These are phyloP conservation scores for Solen grandis DNA, from an alignment of 1,140 invertebrate species.

Conservation along the genomic window DNA sequence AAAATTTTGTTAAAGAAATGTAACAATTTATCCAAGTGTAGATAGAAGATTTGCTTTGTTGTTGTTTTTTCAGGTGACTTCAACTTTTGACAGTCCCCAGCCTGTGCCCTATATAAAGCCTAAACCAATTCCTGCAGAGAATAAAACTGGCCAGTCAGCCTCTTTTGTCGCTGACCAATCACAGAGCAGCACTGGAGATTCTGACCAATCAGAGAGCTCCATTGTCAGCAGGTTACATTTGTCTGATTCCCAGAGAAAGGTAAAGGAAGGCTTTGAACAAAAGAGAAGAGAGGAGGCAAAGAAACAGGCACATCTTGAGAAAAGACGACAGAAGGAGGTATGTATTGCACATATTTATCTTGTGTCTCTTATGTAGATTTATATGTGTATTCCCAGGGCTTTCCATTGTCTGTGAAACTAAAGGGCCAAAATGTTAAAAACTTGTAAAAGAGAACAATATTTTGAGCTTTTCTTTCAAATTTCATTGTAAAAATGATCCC, in stretches of 20 bases:
- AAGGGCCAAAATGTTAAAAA: too few species aligned
- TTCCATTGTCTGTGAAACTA: too few species aligned
- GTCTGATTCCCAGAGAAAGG: slow-evolving; percentile 67
- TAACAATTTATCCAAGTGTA: too few species aligned
- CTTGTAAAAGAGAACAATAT: too few species aligned
- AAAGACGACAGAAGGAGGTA: slow-evolving; percentile 71
- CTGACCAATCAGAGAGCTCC: slow-evolving; percentile 58
- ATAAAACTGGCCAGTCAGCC: slow-evolving; percentile 40
- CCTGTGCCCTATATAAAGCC: slow-evolving; percentile 34
- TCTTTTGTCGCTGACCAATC: slow-evolving; percentile 6
- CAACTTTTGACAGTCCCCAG: slow-evolving; percentile 36
- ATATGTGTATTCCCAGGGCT: too few species aligned
- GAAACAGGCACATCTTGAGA: slow-evolving; percentile 67
- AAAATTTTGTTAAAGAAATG: too few species aligned
- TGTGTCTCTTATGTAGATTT: too few species aligned
- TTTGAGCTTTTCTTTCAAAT: too few species aligned
- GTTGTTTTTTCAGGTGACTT: slow-evolving; percentile 52
- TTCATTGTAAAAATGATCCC: too few species aligned
- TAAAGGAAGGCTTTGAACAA: slow-evolving; percentile 70
- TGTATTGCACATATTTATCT: too few species aligned
- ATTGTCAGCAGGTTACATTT: slow-evolving; percentile 73
- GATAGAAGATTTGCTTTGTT: too few species aligned
- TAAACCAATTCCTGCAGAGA: slow-evolving; percentile 32
- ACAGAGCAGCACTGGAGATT: neutral
- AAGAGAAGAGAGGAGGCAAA: slow-evolving; percentile 71